Base-by-base conservation (phyloP, 2,797 vertebrate genomes). In the Pampus argenteus region DNA sequence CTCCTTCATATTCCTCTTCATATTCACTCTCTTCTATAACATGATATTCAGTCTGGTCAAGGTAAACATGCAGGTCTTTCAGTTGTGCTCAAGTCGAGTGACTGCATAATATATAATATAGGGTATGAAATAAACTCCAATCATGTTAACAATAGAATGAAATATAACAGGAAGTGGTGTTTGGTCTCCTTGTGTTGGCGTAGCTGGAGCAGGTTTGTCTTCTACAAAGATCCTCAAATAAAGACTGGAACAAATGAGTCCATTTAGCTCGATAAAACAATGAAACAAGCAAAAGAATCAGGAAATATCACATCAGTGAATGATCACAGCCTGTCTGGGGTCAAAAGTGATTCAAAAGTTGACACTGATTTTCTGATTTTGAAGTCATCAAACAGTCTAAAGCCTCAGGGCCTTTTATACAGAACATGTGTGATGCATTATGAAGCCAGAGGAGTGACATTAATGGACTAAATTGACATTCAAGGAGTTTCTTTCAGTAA, bases 1-100 rank as follows among this genome's bases (percentile, higher is more conserved):
- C 26, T 83, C 81, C 50, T 91, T 88, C 78, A 83, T 91, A 71
- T 84, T 89, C 5, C 87, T 92, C 72, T 92, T 92, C 71, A 82
- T 92, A 65, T 78, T 79, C 14, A 85, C 87, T 55, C 44, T 90
- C 14, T 18, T 79, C 64, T 90, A 85, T 79, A 87, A 66, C 50
- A 60, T 83, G 44, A 25, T 89, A 14, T 47, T 89, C 70, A 91
- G 83, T 17, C 42, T 92, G 23, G 55, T 72, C 38, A 90, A 89
- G 90, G 89, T 91, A 87, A 83, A 81, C 62, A 55, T 45, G 17
- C 4, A 51, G 65, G 34, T 2, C 9, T 47, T 34, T 48, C 15
- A 56, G 3, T 26, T 28, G 7, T 36, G 31, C n/a, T 11, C 4
- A 25, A 2, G 3, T 28, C 42, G 26, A 44, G 50, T 36, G 28